Conservation (phyloP, 2,797 vertebrate species). For the Dromococcyx pavoninus region DNA sequence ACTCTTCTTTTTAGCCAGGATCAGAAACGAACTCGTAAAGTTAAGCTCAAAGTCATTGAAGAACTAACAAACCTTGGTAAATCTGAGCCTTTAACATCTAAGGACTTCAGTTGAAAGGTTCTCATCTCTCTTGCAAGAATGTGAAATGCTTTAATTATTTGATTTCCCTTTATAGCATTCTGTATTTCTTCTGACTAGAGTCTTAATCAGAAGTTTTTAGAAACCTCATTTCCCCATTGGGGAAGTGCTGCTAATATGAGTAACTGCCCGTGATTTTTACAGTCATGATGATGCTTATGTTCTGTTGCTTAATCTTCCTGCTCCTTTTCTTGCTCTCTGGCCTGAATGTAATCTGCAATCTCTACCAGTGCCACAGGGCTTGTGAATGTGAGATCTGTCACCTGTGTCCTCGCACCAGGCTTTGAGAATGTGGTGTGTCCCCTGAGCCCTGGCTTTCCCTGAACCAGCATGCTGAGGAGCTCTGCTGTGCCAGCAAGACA, state of each 20-base stretch:
- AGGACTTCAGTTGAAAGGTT: not conserved
- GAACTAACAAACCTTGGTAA: not conserved
- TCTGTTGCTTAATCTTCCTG: not conserved
- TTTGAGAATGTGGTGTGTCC: not conserved
- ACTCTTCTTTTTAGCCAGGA: not conserved
- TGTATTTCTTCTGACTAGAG: not conserved
- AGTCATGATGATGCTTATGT: not conserved
- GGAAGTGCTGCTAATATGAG: not conserved
- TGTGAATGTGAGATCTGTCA: not conserved
- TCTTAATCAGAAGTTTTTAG: not conserved
- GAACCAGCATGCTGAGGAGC: not conserved
- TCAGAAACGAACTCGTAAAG: not conserved
- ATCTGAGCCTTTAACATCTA: not conserved
- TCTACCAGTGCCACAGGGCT: not conserved
- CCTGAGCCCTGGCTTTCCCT: not conserved
- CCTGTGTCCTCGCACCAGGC: not conserved
- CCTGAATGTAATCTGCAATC: not conserved
- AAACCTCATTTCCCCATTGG: not conserved
- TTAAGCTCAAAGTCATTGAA: not conserved
- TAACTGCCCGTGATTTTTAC: not conserved
- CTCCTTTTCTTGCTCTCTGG: not conserved
- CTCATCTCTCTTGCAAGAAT: not conserved
- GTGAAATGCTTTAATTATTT: not conserved
- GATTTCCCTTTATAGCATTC: not conserved
- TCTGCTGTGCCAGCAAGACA: not conserved